A percentile compares a stretch with the other conserved stretches of the same genome.
phyloP scores from a whole-genome alignment of 2,888 invertebrate genomes.

The Arge pagana region DNA sequence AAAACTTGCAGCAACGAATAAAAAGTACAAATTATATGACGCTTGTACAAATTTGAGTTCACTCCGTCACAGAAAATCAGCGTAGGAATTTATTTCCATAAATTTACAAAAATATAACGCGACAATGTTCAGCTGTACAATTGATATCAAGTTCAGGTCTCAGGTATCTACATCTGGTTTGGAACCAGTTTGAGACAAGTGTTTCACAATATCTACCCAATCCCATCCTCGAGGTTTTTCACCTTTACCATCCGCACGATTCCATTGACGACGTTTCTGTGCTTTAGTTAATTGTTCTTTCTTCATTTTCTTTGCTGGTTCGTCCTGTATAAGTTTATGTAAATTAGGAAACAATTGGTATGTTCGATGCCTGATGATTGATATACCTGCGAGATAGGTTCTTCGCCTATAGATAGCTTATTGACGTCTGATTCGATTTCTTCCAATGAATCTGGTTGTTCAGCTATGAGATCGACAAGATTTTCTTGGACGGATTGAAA shows the following conservation, averaged over 20 bases:
- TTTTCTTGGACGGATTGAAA: constrained; percentile 91
- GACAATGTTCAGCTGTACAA: constrained; percentile 43
- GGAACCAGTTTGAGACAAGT: constrained; percentile 81
- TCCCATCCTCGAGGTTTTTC: constrained; percentile 89
- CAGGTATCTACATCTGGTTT: too few relatives aligned
- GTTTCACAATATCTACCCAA: constrained; percentile 97
- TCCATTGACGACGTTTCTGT: constrained; percentile 89
- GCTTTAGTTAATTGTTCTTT: constrained; percentile 89
- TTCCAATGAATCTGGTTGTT: constrained; percentile 69
- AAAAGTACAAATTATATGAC: constrained; percentile 22
- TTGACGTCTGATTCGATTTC: constrained; percentile 60
- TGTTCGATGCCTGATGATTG: not conserved
- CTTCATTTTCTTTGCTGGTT: constrained; percentile 66
- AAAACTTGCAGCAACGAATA: constrained; percentile 16
- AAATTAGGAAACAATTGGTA: not conserved
- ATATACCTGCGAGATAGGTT: constrained; percentile 55
- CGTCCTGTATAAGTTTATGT: constrained; percentile 42
- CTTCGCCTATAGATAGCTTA: constrained; percentile 62
- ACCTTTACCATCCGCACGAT: constrained; percentile 79
- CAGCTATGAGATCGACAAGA: constrained; percentile 69
- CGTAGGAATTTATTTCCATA: constrained; percentile 40
- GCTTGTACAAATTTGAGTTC: too few relatives aligned
- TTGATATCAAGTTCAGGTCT: constrained; percentile 27
- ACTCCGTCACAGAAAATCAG: too few relatives aligned
- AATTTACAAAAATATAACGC: constrained; percentile 49